Conservation (phyloP, 2,797 vertebrate genomes). For the Coendou prehensilis region DNA sequence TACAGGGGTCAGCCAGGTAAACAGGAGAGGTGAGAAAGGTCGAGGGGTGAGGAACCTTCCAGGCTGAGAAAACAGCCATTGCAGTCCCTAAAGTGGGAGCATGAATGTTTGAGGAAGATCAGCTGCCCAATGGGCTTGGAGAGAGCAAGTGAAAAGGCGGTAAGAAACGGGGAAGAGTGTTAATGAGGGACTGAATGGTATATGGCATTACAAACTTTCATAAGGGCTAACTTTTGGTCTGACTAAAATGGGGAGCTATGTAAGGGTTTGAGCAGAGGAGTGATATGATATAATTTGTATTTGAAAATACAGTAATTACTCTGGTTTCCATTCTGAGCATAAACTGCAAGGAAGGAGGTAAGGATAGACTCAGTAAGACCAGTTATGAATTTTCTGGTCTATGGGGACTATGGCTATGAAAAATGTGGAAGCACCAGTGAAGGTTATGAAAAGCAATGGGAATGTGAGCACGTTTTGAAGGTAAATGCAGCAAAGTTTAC, state of each 20-base stretch:
- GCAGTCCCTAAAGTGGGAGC: not conserved
- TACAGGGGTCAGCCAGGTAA: not conserved
- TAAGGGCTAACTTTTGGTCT: not conserved
- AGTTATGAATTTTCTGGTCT: not conserved
- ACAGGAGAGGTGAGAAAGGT: not conserved
- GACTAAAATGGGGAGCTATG: not conserved
- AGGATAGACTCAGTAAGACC: not conserved
- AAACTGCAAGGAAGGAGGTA: not conserved
- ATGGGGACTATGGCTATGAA: not conserved
- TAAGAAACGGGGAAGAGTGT: not conserved
- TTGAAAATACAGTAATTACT: conserved; percentile 30
- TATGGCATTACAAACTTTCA: not conserved
- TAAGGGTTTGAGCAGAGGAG: not conserved
- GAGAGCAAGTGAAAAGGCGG: not conserved
- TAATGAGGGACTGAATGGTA: not conserved
- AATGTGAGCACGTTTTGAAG: not conserved
- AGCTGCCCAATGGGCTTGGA: not conserved
- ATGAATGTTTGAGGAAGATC: not conserved
- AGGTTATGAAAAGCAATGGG: not conserved
- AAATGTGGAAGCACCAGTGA: not conserved
- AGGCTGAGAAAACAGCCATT: not conserved
- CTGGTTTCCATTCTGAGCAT: conserved; percentile 1
- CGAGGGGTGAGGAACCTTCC: not conserved
- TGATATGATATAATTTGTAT: not conserved
- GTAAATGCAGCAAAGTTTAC: not conserved